Conservation (phyloP, 2,888 invertebrate genomes). For the Leucophora obtusa region DNA sequence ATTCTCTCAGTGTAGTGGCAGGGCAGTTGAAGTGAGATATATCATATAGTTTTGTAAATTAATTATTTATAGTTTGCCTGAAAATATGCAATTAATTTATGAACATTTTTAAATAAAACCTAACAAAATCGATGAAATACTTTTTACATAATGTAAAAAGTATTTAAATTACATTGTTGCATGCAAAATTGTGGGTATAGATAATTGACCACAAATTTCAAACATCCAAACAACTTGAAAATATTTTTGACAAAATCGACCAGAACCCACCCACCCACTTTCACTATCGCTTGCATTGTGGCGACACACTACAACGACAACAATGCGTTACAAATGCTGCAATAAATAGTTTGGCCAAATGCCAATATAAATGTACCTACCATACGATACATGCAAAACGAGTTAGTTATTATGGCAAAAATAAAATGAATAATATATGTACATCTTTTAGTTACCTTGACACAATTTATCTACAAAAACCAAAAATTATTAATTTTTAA, state of each 20-base stretch:
- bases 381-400: neutral
- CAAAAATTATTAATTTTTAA: conserved; percentile 20
- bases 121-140: conserved; percentile 6
- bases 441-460: conserved; percentile 46
- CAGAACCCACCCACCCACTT: neutral
- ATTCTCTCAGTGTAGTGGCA: too few relatives aligned
- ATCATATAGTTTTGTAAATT: too few relatives aligned
- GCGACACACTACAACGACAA: conserved; percentile 2
- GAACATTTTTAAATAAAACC: conserved; percentile 15
- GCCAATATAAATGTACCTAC: conserved; percentile 7
- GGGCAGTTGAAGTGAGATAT: too few relatives aligned
- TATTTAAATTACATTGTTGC: too few relatives aligned
- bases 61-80: neutral
- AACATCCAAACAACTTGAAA: conserved; percentile 21
- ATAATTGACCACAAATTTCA: conserved; percentile 40
- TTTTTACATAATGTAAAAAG: too few relatives aligned
- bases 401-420: neutral
- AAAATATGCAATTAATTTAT: conserved; percentile 1
- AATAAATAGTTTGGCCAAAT: conserved; percentile 44
- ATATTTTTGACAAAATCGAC: neutral
- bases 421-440: neutral
- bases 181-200: neutral
- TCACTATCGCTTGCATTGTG: neutral
- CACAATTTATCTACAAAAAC: conserved; percentile 27
- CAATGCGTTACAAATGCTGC: conserved; percentile 18